Evolutionary conservation across 2,888 invertebrate genomes (phyloP), one percentile per base, ranked within the genome.

Genomic region (Ophion slaviceki): DNA sequence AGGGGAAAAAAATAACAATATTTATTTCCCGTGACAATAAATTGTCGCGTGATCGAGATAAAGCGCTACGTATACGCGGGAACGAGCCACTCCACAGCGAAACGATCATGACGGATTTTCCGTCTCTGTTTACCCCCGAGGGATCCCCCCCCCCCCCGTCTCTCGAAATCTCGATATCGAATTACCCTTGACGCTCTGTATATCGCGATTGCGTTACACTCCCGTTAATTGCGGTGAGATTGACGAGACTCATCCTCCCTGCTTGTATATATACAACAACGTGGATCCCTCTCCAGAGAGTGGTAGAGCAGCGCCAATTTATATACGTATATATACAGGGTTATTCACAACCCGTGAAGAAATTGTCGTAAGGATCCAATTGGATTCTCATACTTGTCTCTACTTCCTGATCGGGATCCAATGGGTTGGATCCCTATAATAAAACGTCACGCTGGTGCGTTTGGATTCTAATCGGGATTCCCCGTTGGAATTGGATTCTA

Each of bases 201-300:
- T 84, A 88, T 88, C 87, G 82, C 86, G 85, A 88, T 88, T 86
- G 85, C 88, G 82, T 88, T 84, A 84, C 84, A 84, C 82, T 82
- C 86, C 77, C 87, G 88, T 88, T 88, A 88, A 88, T 88, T 88
- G 88, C 80, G 84, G 84, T 84, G 79, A 80, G 84, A 84, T 84
- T 84, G 84, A 84, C 80, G 79, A 84, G 75, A 80, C 75, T 80
- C 82, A 67, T 78, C 79, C 40, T 61, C 57, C 78, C 11, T 70
- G 59, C 40, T 61, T 61, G 61, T 78, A 61, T 78, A 68, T 70
- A 59, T 61, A 68, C 59, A 59, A 53, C 53, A 17, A 14, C 77
- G 57, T 36, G 24, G 61, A 70, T 70, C 36, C 45, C 78, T 66
- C 76, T 70, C 76, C 66, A 53, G 79, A 72, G 78, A 79, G 83